phyloP scores from a whole-genome alignment of 2,888 invertebrate genomes.

The Lamellibrachia columna region DNA sequence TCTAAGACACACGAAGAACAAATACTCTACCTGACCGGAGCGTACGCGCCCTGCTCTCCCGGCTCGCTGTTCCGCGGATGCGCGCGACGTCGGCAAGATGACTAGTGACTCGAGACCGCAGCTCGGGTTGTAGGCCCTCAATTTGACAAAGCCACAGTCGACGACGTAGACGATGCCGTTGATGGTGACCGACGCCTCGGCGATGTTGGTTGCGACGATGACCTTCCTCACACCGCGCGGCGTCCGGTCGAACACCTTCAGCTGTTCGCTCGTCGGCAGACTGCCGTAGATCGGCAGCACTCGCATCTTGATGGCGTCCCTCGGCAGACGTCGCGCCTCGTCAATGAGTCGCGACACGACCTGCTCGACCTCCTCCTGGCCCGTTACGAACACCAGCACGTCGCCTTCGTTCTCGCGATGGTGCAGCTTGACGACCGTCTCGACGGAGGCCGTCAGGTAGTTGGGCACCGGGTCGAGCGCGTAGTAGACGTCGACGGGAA shows the following conservation, averaged over 20 bases:
- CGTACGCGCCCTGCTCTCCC: conserved; percentile 89
- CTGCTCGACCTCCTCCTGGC: conserved; percentile 71
- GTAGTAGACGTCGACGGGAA: conserved; percentile 88
- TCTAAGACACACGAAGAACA: too few relatives aligned
- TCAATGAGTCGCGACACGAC: conserved; percentile 69
- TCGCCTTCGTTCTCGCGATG: conserved; percentile 80
- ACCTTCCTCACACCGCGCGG: conserved; percentile 82
- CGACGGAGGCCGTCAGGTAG: conserved; percentile 86
- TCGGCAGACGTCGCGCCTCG: conserved; percentile 55
- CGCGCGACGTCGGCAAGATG: not conserved
- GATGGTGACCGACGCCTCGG: conserved; percentile 96
- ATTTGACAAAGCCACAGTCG: conserved; percentile 95
- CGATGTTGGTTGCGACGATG: conserved; percentile 93
- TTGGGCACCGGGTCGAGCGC: conserved; percentile 82
- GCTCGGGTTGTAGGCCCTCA: conserved; percentile 86
- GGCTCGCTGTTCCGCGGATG: conserved; percentile 70
- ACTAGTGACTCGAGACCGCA: conserved; percentile 69
- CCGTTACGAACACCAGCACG: conserved; percentile 80
- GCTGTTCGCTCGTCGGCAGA: conserved; percentile 78
- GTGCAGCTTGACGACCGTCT: conserved; percentile 84
- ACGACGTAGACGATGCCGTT: conserved; percentile 92
- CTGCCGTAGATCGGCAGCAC: conserved; percentile 93
- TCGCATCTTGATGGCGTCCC: conserved; percentile 67
- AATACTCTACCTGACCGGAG: conserved; percentile 70
- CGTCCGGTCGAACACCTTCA: conserved; percentile 77